A percentile compares a stretch with the other conserved stretches of the same genome.
Evolutionary conservation across 1,140 invertebrate species (phyloP).

Genomic region (Psix sp.): DNA sequence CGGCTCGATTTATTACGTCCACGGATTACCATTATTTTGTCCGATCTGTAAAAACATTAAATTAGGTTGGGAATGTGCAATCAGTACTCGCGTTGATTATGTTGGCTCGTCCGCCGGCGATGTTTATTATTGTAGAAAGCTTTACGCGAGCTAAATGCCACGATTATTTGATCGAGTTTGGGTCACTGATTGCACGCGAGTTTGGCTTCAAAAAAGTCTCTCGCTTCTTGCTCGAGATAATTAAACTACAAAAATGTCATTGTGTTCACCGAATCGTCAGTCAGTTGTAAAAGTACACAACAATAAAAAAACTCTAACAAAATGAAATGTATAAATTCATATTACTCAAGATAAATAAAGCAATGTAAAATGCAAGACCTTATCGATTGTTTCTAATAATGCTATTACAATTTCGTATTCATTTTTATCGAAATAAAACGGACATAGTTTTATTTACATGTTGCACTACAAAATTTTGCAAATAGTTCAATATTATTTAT

Average conservation of each 20-base stretch:
- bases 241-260: constrained; percentile 19
- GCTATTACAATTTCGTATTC: no score
- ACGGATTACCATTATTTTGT: constrained; percentile 40
- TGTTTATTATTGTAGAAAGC: constrained; percentile 26
- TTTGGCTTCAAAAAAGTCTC: constrained; percentile 1
- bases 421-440: no score
- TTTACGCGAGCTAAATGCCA: background rate
- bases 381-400: no score
- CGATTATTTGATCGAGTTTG: constrained; percentile 9
- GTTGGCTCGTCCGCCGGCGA: background rate
- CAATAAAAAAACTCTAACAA: no score
- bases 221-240: constrained; percentile 9
- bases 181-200: constrained; percentile 9
- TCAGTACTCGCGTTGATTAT: constrained; percentile 29
- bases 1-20: constrained; percentile 30
- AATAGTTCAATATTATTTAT: no score
- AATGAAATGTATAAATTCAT: no score
- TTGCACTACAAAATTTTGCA: no score
- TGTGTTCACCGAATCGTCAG: background rate
- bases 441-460: no score
- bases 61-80: constrained; percentile 37
- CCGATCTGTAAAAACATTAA: constrained; percentile 35
- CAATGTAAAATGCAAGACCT: no score
- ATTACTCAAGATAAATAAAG: no score
- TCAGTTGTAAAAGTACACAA: no score